Evolutionary conservation across 1,140 invertebrate genomes (phyloP).

Genomic region (Dermatophagoides farinae): DNA sequence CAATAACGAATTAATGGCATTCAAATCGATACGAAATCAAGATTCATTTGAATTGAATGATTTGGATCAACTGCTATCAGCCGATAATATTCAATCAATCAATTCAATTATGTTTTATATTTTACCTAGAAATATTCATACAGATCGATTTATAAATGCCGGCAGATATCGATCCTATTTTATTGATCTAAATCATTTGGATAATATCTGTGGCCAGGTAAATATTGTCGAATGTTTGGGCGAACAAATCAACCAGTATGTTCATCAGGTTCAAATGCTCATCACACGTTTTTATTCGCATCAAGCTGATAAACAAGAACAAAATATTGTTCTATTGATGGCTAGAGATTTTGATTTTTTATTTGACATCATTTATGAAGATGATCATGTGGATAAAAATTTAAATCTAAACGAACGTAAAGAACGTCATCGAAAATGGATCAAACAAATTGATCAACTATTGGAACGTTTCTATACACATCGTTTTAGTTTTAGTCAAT

Average conservation of each 20-base stretch:
- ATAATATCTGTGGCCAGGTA: too few relatives aligned
- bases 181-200: neutral
- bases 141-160: neutral
- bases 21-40: neutral
- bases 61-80: neutral
- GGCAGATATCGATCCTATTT: neutral
- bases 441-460: neutral
- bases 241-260: neutral
- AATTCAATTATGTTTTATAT: constrained; percentile 5
- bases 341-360: constrained; percentile 7
- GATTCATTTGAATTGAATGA: neutral
- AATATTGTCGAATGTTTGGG: neutral
- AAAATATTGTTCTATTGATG: neutral
- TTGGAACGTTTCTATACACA: neutral
- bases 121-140: neutral
- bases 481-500: constrained; percentile 1
- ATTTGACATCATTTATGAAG: constrained; percentile 10
- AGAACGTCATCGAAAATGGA: neutral
- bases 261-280: neutral
- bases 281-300: neutral
- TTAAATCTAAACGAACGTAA: neutral
- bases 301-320: neutral
- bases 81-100: neutral
- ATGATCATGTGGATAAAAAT: neutral
- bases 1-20: neutral